Base-by-base conservation (phyloP, 2,888 invertebrate genomes). In the Atrina japonica region DNA sequence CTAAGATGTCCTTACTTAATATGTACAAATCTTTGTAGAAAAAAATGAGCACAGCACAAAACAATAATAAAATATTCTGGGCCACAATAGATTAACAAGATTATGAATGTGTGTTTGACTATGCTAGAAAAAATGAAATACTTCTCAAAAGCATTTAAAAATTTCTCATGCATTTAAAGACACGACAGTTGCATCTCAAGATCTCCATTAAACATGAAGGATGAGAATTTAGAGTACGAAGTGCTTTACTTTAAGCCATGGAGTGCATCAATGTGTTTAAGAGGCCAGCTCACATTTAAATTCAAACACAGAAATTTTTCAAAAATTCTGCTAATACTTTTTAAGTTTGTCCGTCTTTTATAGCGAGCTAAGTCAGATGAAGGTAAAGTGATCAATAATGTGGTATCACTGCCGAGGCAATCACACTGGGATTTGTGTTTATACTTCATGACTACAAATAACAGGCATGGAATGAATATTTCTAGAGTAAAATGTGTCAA, bases 251-350 rank as follows among this genome's bases (percentile, higher is more conserved):
- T 45, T n/a, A 30, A 43, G 78, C 77, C 76, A 72, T 72, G 71
- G 82, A 83, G 83, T 83, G 83, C 83, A 78, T 70, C 66, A 70
- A 70, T 72, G 75, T 81, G 77, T 78, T 76, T 72, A 75, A 69
- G 81, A 83, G 83, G 82, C 83, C 83, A 83, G 80, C 66, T 64
- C 66, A 66, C 64, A 35, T 7, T 11, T 35, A 11, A 35, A 35
- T n/a, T n/a, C n/a, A n/a, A n/a, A n/a, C n/a, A n/a, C n/a, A n/a
- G n/a, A 53, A 41, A 64, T 27, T 49, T 53, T 23, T 23, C 16
- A 61, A 23, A 27, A 43, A 60, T 40, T 25, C 14, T 45, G n/a
- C 16, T 5, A 25, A 29, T 23, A 9, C 9, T 41, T 41, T 41
- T 11, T 41, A n/a, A n/a, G n/a, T n/a, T n/a, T n/a, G n/a, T n/a